A percentile compares a stretch with the other conserved stretches of the same genome.
These are phyloP conservation scores for Tamandua tetradactyla DNA, from an alignment of 2,797 vertebrate genomes.

Conservation along the genomic window DNA sequence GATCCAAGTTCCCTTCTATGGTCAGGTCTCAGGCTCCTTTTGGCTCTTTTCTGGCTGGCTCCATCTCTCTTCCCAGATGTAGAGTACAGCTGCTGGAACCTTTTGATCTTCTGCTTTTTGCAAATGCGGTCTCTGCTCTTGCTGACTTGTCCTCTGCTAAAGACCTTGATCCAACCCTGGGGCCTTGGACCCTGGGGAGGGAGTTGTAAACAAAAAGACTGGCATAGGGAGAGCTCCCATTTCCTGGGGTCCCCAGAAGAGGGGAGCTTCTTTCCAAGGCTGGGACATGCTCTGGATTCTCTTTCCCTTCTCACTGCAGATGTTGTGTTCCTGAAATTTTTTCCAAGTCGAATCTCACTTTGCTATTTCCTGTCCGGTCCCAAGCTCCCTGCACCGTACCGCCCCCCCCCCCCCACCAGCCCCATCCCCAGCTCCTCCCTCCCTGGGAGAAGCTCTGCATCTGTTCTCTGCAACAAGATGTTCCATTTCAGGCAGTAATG, in stretches of 20 bases:
- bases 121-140: slow-evolving; percentile 24
- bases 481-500: slow-evolving; percentile 47
- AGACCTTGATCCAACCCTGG: slow-evolving; percentile 20
- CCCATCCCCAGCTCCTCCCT: neutral
- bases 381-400: neutral
- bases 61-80: slow-evolving; percentile 54
- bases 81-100: slow-evolving; percentile 64
- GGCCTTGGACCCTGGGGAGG: neutral
- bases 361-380: slow-evolving; percentile 71
- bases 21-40: neutral
- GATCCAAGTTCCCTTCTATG: slow-evolving; percentile 16
- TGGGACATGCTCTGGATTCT: neutral
- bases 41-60: slow-evolving; percentile 45
- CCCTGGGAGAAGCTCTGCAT: slow-evolving; percentile 3
- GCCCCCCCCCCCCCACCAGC: too few relatives aligned
- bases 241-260: neutral
- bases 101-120: slow-evolving; percentile 50
- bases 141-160: neutral
- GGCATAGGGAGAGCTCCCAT: neutral
- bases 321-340: slow-evolving; percentile 66
- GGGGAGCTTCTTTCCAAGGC: neutral
- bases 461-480: neutral
- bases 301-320: slow-evolving; percentile 49
- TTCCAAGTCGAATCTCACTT: slow-evolving; percentile 65
- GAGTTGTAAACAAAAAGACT: neutral